Conservation (phyloP, 1,140 invertebrate species). For the Aphidius ervi region DNA sequence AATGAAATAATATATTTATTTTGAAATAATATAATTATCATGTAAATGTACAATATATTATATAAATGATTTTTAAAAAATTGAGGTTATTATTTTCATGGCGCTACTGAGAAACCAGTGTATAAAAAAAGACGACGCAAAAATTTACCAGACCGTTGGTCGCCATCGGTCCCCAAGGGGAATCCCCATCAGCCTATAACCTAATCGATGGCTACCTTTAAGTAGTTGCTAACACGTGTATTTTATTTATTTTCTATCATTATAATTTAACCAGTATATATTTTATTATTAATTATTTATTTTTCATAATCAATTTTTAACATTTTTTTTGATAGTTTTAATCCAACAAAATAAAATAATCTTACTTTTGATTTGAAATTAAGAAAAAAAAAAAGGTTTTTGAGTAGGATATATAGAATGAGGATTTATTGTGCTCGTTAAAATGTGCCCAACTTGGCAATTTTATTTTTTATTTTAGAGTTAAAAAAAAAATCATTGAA, state of each 20-base stretch:
- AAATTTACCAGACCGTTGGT: conserved; percentile 34
- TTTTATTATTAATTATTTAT: not conserved
- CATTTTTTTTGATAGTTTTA: no score
- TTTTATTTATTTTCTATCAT: conserved; percentile 2
- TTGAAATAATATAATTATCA: no score
- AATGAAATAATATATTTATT: no score
- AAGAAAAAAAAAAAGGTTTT: no score
- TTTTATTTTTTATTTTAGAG: not conserved
- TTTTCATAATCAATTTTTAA: not conserved
- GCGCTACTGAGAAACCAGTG: conserved; percentile 28
- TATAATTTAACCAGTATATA: conserved; percentile 2
- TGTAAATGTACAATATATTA: no score
- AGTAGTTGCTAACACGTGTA: conserved; percentile 9
- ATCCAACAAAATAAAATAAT: no score
- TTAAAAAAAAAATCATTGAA: not conserved
- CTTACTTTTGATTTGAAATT: no score
- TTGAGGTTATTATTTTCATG: not conserved
- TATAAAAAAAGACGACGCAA: conserved; percentile 16
- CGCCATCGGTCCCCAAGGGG: conserved; percentile 27
- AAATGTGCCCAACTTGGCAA: not conserved
- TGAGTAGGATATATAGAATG: no score
- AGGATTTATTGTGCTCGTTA: no score
- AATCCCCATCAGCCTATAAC: conserved; percentile 10
- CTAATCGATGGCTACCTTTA: conserved; percentile 10
- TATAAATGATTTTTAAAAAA: no score